phyloP scores from a whole-genome alignment of 2,113 vertebrate species.

The Rutilus rutilus region DNA sequence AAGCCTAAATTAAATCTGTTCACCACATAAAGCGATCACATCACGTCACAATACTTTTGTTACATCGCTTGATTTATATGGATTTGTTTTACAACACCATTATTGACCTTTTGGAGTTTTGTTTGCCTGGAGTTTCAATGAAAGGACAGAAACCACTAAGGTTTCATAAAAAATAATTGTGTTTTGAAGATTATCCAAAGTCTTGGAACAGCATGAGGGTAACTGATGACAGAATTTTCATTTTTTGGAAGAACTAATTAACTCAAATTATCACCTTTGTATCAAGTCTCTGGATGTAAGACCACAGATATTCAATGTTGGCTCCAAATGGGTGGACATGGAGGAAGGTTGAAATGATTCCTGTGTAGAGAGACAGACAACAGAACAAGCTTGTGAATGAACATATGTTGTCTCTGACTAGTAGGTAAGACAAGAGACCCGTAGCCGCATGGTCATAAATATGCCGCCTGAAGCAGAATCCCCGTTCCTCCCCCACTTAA shows the following conservation, averaged over 20 bases:
- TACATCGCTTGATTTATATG: not conserved
- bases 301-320: slow-evolving; percentile 96
- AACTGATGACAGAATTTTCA: not conserved
- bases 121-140: not conserved
- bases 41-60: not conserved
- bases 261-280: slow-evolving; percentile 81
- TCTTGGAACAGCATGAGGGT: not conserved
- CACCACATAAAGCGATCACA: not conserved
- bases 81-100: not conserved
- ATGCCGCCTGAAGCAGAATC: slow-evolving; percentile 58
- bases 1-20: not conserved
- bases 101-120: not conserved
- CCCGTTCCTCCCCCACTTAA: slow-evolving; percentile 49
- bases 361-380: slow-evolving; percentile 72
- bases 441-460: slow-evolving; percentile 51
- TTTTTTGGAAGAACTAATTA: not conserved
- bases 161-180: not conserved
- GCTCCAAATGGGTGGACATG: slow-evolving; percentile 97
- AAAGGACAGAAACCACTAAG: not conserved
- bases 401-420: slow-evolving; percentile 53
- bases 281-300: slow-evolving; percentile 94
- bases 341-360: slow-evolving; percentile 95
- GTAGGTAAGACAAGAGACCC: slow-evolving; percentile 54
- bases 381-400: slow-evolving; percentile 42
- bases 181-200: not conserved